These are phyloP conservation scores for Caenorhabditis latens DNA, from an alignment of 1,140 invertebrate species.

Conservation along the genomic window DNA sequence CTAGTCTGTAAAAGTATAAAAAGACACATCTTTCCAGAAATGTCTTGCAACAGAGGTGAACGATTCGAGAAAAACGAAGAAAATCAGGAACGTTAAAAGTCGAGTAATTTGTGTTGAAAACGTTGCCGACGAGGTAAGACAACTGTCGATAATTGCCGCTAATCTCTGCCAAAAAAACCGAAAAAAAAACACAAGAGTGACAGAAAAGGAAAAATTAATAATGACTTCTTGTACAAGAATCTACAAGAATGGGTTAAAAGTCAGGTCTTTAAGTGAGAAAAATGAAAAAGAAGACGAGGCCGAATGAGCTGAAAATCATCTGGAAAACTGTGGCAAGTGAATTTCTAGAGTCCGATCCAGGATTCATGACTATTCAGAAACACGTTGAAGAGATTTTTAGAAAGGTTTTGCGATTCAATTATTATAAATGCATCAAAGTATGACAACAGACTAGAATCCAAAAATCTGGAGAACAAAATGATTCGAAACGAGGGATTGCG, in stretches of 20 bases:
- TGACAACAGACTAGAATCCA: not conserved
- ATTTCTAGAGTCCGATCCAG: too few species aligned
- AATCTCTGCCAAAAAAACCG: constrained; percentile 40
- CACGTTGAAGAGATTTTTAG: too few species aligned
- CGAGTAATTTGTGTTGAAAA: constrained; percentile 4
- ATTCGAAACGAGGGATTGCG: not conserved
- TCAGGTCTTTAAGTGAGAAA: not conserved
- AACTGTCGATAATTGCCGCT: constrained; percentile 33
- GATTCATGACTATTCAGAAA: too few species aligned
- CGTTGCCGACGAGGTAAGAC: not conserved
- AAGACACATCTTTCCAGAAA: too few species aligned
- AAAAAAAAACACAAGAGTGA: not conserved
- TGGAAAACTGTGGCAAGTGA: too few species aligned
- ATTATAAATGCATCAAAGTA: too few species aligned
- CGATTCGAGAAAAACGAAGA: not conserved
- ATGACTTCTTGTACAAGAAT: constrained; percentile 35
- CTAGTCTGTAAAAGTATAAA: too few species aligned
- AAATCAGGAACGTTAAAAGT: not conserved
- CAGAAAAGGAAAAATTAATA: not conserved
- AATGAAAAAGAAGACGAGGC: not conserved
- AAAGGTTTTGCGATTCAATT: too few species aligned
- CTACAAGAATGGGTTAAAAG: not conserved
- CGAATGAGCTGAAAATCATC: not conserved
- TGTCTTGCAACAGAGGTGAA: too few species aligned
- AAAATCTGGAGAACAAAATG: not conserved